Conservation (phyloP, 2,113 vertebrate species). For the Rhodinocichla rosea region DNA sequence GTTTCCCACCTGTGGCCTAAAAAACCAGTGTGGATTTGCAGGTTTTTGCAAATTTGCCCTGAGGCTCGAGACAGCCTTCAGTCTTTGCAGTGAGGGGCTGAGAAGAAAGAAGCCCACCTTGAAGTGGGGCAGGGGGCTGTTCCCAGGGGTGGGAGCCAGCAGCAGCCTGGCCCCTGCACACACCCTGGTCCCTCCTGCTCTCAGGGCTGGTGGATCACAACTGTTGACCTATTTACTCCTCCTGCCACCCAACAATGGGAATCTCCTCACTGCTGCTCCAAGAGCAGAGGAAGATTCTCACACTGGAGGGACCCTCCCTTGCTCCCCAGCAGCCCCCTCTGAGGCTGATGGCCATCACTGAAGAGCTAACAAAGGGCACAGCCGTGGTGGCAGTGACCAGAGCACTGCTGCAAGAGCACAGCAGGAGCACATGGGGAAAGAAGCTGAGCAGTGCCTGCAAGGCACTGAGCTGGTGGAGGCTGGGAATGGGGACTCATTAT, state of each 20-base stretch:
- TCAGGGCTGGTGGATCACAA: neutral
- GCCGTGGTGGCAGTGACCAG: rapidly evolving
- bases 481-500: neutral
- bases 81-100: neutral
- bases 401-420: neutral
- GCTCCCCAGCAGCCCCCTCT: neutral
- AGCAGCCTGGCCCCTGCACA: neutral
- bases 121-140: neutral
- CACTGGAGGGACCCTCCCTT: neutral
- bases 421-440: neutral
- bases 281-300: neutral
- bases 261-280: neutral
- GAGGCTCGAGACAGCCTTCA: neutral
- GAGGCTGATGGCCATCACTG: neutral
- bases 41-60: neutral
- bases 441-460: neutral
- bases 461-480: neutral
- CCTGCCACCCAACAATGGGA: neutral
- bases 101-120: neutral
- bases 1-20: neutral
- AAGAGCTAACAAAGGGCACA: neutral
- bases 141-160: neutral
- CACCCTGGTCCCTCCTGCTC: neutral
- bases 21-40: neutral
- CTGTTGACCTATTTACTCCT: neutral